Evolutionary conservation across 2,113 vertebrate genomes (phyloP), one percentile per base, ranked within the genome.

Genomic region (Polypterus senegalus): DNA sequence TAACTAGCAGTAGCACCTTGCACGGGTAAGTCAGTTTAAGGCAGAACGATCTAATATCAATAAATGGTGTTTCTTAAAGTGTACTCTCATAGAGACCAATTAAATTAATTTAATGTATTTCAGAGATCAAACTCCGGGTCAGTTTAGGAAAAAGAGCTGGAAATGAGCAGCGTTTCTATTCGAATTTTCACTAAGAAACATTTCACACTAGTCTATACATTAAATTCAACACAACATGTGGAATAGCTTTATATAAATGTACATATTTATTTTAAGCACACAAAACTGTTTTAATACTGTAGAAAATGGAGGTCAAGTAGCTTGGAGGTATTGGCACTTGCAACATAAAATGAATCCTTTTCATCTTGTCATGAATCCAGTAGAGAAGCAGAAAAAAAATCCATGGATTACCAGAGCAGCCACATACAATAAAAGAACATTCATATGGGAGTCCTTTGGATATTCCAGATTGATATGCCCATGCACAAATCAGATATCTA

Each of bases 281-380:
- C 56, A 58, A n/a, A 4, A 3, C 27, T 27, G 27, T 27, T 57
- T 58, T 58, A 58, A 58, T 58, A 58, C 56, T 58, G 56, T 58
- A 58, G 6, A 58, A 45, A 58, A 58, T 56, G 54, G 54, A 56
- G 43, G 56, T 58, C 56, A 58, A 58, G 43, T 58, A 58, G 56
- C 56, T 58, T 58, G 43, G 43, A 58, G 56, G 5, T 58, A 58
- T 7, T 6, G 56, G 56, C 56, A 58, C 4, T 8, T 52, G 4
- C 51, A 52, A 58, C 56, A 58, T 43, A 43, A 58, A 45, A 58
- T 9, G 5, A 6, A 45, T 58, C 56, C 27, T 43, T 11, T 58
- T 7, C 7, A 58, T 58, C 27, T 27, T 27, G 27, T 45, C n/a
- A 6, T 56, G 56, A 52, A 8, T 52, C 7, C 7, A 52, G 10